phyloP scores from a whole-genome alignment of 2,888 invertebrate genomes.

The Bembecia ichneumoniformis region DNA sequence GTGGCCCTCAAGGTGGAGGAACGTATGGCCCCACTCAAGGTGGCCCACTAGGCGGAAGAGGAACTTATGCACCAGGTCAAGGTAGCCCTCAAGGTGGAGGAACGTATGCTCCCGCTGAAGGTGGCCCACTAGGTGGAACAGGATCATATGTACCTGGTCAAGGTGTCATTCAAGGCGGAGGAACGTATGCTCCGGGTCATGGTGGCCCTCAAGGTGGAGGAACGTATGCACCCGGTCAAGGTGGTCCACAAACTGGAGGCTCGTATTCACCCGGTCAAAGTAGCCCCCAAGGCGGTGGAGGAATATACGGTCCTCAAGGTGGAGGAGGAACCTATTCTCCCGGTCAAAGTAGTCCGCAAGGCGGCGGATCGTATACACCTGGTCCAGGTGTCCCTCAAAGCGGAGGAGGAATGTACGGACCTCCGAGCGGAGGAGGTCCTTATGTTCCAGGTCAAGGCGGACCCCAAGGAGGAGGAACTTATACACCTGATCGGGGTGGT shows the following conservation, averaged over 20 bases:
- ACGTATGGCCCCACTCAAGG: neutral
- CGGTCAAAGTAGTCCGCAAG: slow-evolving; percentile 1
- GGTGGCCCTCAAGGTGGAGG: neutral
- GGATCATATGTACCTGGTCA: neutral
- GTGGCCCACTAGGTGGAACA: neutral
- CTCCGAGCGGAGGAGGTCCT: slow-evolving; percentile 6
- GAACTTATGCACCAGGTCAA: neutral
- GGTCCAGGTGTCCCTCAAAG: slow-evolving; percentile 1
- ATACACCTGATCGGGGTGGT: slow-evolving; percentile 10
- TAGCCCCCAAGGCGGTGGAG: slow-evolving; percentile 5
- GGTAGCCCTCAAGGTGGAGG: neutral
- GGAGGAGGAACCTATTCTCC: slow-evolving; percentile 1
- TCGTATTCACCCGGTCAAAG: slow-evolving; percentile 2
- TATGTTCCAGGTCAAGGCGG: slow-evolving; percentile 1
- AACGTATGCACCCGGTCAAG: neutral
- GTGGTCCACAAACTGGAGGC: slow-evolving; percentile 1
- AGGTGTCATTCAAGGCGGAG: neutral
- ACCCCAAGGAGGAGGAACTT: slow-evolving; percentile 3
- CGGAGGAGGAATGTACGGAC: slow-evolving; percentile 1
- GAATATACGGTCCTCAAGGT: neutral
- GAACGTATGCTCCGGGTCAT: neutral
- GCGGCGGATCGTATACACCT: slow-evolving; percentile 8
- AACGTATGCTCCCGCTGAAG: neutral
- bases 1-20: slow-evolving; percentile 8
- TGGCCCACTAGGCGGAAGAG: neutral